Evolutionary conservation across 2,113 vertebrate genomes (phyloP).

Genomic region (Thunnus maccoyii): DNA sequence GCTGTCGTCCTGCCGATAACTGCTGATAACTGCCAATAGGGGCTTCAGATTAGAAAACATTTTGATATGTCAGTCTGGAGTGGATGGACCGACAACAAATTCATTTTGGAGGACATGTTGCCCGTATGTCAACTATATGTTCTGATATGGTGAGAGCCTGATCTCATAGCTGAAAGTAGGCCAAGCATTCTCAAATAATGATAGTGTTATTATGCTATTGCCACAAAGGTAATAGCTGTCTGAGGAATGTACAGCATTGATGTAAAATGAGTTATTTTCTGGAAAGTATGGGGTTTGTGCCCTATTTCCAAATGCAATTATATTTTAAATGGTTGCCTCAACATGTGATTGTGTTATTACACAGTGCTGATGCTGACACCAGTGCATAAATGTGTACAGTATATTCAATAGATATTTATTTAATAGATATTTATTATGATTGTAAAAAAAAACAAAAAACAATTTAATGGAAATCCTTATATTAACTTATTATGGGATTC

Average conservation of each 20-base stretch:
- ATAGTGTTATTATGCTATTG: background rate
- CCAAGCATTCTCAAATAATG: background rate
- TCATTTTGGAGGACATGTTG: too few relatives aligned
- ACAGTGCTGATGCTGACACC: background rate
- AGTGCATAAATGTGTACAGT: background rate
- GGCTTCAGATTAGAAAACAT: too few relatives aligned
- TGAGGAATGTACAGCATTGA: background rate
- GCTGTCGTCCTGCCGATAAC: too few relatives aligned
- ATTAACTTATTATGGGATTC: background rate
- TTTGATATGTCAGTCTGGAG: too few relatives aligned
- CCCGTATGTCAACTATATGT: too few relatives aligned
- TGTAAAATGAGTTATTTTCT: background rate
- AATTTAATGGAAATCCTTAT: background rate
- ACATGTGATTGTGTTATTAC: background rate
- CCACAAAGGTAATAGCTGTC: background rate
- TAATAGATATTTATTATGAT: background rate
- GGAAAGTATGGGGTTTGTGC: background rate
- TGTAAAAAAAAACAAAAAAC: too few relatives aligned
- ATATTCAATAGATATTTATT: constrained; percentile 2
- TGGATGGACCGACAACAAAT: too few relatives aligned
- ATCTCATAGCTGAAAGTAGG: background rate
- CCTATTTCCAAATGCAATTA: background rate
- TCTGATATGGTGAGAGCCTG: background rate
- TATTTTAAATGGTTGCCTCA: background rate
- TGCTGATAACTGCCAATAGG: too few relatives aligned